Evolutionary conservation across 2,888 invertebrate genomes (phyloP).

Genomic region (Agriopis aurantiaria): DNA sequence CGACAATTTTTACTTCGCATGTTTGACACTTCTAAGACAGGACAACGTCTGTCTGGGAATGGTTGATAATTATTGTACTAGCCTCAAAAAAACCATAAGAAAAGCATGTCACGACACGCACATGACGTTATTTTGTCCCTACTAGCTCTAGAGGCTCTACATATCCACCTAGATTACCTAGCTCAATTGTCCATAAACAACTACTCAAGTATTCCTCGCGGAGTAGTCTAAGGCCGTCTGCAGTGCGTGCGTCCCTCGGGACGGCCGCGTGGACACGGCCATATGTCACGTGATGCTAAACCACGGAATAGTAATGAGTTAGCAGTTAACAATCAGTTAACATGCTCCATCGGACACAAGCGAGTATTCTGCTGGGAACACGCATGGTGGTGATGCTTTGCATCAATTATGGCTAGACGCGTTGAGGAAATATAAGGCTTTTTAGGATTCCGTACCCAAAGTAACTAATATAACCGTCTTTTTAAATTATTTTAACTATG

Average conservation of each 20-base stretch:
- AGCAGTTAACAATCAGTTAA: constrained; percentile 14
- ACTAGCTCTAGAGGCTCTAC: neutral
- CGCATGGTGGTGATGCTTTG: neutral
- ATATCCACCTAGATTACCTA: constrained; percentile 1
- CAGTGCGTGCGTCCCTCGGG: constrained; percentile 28
- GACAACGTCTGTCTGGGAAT: too few relatives aligned
- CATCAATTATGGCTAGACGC: neutral
- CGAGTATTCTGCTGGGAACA: constrained; percentile 5
- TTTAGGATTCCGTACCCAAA: too few relatives aligned
- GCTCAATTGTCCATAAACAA: constrained; percentile 17
- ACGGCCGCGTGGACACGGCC: constrained; percentile 28
- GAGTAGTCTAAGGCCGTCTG: constrained; percentile 15
- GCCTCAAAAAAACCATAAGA: too few relatives aligned
- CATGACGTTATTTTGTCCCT: too few relatives aligned
- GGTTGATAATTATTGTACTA: too few relatives aligned
- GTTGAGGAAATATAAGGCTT: neutral
- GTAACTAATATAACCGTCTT: too few relatives aligned
- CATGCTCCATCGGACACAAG: constrained; percentile 16
- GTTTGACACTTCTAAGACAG: too few relatives aligned
- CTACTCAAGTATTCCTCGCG: constrained; percentile 30
- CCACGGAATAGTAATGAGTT: constrained; percentile 25
- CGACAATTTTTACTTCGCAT: too few relatives aligned
- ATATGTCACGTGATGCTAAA: constrained; percentile 31
- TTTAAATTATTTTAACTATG: too few relatives aligned
- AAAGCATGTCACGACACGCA: too few relatives aligned